Base-by-base conservation (phyloP, 2,888 invertebrate species). In the Meliscaeva auricollis region DNA sequence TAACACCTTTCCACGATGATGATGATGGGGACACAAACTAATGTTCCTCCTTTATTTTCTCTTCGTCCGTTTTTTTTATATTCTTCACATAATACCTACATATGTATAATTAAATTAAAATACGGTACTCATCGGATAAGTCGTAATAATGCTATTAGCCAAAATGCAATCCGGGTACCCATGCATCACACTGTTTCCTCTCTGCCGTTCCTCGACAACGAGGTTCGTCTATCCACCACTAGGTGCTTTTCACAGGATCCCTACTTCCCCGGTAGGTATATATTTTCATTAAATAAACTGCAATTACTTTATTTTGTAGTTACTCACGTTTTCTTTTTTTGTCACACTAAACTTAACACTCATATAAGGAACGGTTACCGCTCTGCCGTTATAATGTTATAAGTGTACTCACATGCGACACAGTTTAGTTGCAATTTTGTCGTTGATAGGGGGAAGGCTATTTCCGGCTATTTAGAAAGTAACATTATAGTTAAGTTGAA, bases 21-120 rank as follows among this genome's bases (percentile, higher is more conserved):
- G 15, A 1, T 35, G 8, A 32, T n/a, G 54, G 50, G 50, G 60
- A 17, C 46, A 32, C 15, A 66, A 60, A 44, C 72, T 58, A 68
- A 73, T 73, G 66, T 75, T 83, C 73, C 72, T 26, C 26, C 4
- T 68, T 73, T 78, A 83, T 83, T 83, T 83, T 54, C 11, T 8
- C 9, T 78, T 69, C 69, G 78, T 78, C 15, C 5, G 15, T 58
- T 9, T 9, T 3, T 38, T 9, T 9, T 38, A 38, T 38, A 9
- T 38, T 9, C 3, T 13, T 9, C 11, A 35, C 11, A 8, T n/a
- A n/a, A 13, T 58, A 35, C 35, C 50, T 35, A 60, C 54, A 30
- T 72, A 69, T 72, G 20, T 83, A 83, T 83, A 83, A 83, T 83
- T 83, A 83, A 83, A 83, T 83, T 79, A 83, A 83, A 83, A 79